Evolutionary conservation across 2,113 vertebrate species (phyloP).

Genomic region (Chloebia gouldiae): DNA sequence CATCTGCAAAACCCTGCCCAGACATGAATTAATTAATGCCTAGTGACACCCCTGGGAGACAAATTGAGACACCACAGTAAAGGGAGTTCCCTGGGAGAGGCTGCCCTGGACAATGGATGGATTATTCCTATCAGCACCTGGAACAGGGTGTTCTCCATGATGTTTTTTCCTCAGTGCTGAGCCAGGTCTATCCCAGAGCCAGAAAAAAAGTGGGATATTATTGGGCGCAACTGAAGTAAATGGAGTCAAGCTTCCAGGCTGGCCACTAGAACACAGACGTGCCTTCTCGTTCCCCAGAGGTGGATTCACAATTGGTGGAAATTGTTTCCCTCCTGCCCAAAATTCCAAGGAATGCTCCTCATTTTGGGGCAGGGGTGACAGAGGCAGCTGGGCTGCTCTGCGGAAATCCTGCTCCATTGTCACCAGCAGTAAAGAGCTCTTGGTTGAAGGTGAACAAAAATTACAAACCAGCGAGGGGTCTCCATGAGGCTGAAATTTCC

Average conservation of each 20-base stretch:
- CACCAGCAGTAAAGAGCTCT: not conserved
- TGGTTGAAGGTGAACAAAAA: not conserved
- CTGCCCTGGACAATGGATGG: not conserved
- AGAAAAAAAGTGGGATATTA: not conserved
- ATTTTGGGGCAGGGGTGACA: not conserved
- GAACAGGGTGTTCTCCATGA: not conserved
- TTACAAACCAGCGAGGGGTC: not conserved
- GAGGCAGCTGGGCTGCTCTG: not conserved
- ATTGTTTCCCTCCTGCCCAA: not conserved
- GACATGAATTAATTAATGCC: not conserved
- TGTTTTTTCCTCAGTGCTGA: not conserved
- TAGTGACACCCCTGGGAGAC: not conserved
- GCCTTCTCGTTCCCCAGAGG: not conserved
- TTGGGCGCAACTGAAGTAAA: not conserved
- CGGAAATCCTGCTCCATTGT: not conserved
- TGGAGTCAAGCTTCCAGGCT: not conserved
- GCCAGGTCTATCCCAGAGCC: not conserved
- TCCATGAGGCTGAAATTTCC: not conserved
- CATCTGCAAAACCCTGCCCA: not conserved
- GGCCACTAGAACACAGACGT: not conserved
- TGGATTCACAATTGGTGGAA: not conserved
- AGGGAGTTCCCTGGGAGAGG: slow-evolving; percentile 21
- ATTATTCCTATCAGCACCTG: not conserved
- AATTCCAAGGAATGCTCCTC: not conserved
- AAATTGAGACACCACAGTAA: not conserved